These are phyloP conservation scores for Chymomyza amoena DNA, from an alignment of 2,888 invertebrate genomes.

Conservation along the genomic window DNA sequence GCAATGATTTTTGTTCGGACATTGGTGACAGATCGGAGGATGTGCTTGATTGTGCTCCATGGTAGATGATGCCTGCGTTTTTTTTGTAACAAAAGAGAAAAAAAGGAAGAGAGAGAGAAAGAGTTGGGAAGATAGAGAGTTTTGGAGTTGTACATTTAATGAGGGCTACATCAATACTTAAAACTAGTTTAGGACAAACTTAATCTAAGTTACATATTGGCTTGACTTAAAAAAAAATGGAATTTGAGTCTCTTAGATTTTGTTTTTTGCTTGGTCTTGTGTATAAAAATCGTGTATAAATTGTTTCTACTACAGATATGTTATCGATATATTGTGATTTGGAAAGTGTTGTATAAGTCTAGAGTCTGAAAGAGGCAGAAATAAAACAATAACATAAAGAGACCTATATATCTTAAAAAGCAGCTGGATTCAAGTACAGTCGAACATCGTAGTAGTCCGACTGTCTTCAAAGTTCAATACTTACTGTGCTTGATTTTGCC, in stretches of 20 bases:
- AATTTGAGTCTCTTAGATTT: background rate
- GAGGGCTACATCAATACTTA: conserved; percentile 2
- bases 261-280: conserved; percentile 2
- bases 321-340: conserved; percentile 77
- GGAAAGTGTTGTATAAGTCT: conserved; percentile 76
- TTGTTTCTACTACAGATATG: conserved; percentile 73
- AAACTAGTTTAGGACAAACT: background rate
- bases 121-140: conserved; percentile 56
- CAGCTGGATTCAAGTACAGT: background rate
- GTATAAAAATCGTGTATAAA: conserved; percentile 17
- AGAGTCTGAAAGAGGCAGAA: conserved; percentile 68
- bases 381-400: conserved; percentile 54
- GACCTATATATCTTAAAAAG: conserved; percentile 22
- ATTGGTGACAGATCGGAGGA: conserved; percentile 88
- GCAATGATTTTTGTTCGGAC: conserved; percentile 88
- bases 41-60: conserved; percentile 87
- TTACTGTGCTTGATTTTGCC: conserved; percentile 86
- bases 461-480: conserved; percentile 57
- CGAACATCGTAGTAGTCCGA: no score
- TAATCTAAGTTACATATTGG: background rate
- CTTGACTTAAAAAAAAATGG: background rate
- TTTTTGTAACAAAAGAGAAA: background rate
- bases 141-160: conserved; percentile 33
- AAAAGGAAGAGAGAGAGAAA: background rate
- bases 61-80: conserved; percentile 84